phyloP scores from a whole-genome alignment of 2,797 vertebrate genomes.

The Coccyzus lansbergi region DNA sequence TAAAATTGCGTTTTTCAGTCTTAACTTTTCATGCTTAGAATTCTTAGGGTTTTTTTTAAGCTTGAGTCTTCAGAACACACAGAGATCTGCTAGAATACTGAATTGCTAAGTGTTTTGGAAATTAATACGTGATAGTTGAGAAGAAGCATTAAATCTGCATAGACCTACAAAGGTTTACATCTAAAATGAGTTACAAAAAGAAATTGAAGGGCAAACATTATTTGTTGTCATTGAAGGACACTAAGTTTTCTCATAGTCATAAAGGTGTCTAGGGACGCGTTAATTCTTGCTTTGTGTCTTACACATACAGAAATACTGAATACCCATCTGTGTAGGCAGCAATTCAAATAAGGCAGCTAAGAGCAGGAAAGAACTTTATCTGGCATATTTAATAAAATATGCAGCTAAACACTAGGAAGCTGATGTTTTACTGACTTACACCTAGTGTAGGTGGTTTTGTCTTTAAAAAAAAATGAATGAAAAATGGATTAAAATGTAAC shows the following conservation, averaged over 20 bases:
- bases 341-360: background rate
- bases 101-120: conserved; percentile 30
- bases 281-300: conserved; percentile 32
- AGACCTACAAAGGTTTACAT: conserved; percentile 12
- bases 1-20: conserved; percentile 56
- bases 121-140: conserved; percentile 30
- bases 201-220: conserved; percentile 24
- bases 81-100: background rate
- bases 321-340: background rate
- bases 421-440: background rate
- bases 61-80: conserved; percentile 24
- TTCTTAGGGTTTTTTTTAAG: background rate
- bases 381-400: background rate
- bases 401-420: background rate
- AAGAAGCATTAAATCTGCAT: conserved; percentile 38
- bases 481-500: background rate
- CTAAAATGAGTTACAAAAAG: background rate
- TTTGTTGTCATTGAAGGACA: conserved; percentile 33
- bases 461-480: background rate
- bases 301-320: background rate
- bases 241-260: background rate
- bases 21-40: conserved; percentile 58
- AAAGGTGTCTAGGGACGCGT: conserved; percentile 12
- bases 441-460: background rate
- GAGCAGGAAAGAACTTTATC: background rate